Evolutionary conservation across 35 echinoderm and acorn worm genomes (phyloP).

Genomic region (Apostichopus parvimensis): DNA sequence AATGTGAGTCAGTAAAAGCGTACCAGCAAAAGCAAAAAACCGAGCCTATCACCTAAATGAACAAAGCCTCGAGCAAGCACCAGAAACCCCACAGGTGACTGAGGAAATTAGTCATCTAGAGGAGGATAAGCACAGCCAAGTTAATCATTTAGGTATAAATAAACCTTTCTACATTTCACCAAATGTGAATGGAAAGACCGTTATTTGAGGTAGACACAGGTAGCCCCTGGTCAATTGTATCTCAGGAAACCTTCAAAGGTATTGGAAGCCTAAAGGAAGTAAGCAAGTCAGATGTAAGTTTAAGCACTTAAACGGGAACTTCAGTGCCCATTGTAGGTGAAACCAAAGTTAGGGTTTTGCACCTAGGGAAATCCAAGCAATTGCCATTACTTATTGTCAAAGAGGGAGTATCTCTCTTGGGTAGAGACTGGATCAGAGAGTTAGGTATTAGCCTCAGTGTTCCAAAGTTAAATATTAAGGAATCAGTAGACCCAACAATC

Average conservation of each 20-base stretch:
- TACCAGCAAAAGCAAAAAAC: background rate
- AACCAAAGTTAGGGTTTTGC: background rate
- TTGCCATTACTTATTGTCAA: background rate
- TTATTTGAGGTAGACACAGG: conserved; percentile 54
- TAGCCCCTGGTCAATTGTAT: conserved; percentile 48
- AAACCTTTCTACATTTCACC: background rate
- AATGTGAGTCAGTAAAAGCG: conserved; percentile 13
- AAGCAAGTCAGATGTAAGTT: background rate
- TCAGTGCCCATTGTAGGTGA: conserved; percentile 35
- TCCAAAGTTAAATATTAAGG: background rate
- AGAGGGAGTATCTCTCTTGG: background rate
- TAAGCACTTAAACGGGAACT: conserved; percentile 7
- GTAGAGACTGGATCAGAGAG: conserved; percentile 35
- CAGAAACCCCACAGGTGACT: background rate
- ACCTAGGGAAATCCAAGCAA: background rate
- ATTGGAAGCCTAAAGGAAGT: background rate
- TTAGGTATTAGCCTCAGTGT: background rate
- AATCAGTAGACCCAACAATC: too few relatives aligned
- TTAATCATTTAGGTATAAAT: conserved; percentile 22
- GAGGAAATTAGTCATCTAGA: conserved; percentile 31
- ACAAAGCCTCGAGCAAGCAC: background rate
- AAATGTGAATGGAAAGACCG: background rate
- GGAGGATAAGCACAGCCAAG: background rate
- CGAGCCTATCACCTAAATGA: background rate
- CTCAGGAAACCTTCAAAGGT: background rate